These are phyloP conservation scores for Leptarthrus brevirostris DNA, from an alignment of 2,888 invertebrate species.

Conservation along the genomic window DNA sequence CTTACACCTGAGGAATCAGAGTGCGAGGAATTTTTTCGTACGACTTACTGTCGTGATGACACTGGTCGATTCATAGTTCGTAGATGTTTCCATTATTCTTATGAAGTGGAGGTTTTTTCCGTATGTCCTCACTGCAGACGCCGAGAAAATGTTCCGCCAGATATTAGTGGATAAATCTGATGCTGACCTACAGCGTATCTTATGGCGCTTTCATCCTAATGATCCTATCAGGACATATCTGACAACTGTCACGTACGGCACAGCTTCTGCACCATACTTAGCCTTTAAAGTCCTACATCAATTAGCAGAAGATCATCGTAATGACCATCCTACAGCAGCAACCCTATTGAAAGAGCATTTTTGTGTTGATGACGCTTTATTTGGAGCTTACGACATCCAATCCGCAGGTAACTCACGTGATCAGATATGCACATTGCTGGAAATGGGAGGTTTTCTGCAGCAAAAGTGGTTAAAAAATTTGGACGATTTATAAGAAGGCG, in stretches of 20 bases:
- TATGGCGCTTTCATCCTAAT: neutral
- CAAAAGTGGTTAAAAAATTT: too few species aligned
- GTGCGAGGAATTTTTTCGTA: neutral
- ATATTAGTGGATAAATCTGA: neutral
- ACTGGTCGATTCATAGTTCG: neutral
- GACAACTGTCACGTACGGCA: neutral
- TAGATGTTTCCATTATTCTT: neutral
- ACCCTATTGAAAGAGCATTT: too few species aligned
- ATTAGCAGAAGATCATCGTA: slow-evolving; percentile 24
- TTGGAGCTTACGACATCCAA: too few species aligned
- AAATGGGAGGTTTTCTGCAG: too few species aligned
- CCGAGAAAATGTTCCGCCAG: neutral
- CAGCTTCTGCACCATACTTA: slow-evolving; percentile 53
- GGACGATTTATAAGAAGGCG: neutral
- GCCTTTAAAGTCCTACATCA: slow-evolving; percentile 54
- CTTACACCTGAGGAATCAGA: neutral
- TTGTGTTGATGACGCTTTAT: too few species aligned
- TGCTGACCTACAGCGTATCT: neutral
- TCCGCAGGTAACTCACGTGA: too few species aligned
- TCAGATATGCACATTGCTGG: too few species aligned
- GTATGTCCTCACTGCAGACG: neutral
- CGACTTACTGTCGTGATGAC: neutral
- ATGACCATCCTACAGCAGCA: too few species aligned
- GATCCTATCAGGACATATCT: slow-evolving; percentile 45
- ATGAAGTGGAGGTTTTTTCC: neutral